Percentiles rank a stretch among this genome's conserved stretches.
Conservation (phyloP, 2,888 invertebrate genomes). For the Pterostichus madidus region DNA sequence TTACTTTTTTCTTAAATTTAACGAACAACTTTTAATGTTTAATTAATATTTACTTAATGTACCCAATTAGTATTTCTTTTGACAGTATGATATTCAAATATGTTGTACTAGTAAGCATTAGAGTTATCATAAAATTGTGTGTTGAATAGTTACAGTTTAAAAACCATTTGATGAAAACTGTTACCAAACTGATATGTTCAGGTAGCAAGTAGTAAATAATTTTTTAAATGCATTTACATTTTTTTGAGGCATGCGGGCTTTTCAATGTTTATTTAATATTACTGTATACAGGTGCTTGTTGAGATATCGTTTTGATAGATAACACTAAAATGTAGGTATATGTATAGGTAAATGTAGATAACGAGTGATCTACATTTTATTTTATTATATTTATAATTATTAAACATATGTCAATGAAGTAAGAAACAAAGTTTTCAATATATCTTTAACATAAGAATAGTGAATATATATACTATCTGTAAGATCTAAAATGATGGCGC, state of each 20-base stretch:
- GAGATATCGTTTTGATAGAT: constrained; percentile 28
- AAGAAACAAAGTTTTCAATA: background rate
- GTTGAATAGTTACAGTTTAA: too few species aligned
- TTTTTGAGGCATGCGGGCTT: background rate
- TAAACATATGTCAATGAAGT: background rate
- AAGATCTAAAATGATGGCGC: too few species aligned
- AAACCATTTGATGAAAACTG: too few species aligned
- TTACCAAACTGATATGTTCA: too few species aligned
- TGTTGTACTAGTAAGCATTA: too few species aligned
- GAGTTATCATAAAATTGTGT: too few species aligned
- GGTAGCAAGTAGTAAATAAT: too few species aligned
- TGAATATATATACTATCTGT: too few species aligned
- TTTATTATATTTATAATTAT: constrained; percentile 3
- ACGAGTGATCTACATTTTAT: background rate
- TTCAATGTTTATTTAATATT: background rate
- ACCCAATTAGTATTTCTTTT: too few species aligned
- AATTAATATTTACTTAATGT: too few species aligned
- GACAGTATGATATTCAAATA: too few species aligned
- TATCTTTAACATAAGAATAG: too few species aligned
- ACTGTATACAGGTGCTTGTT: background rate
- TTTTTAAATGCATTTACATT: background rate
- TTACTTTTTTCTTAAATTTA: background rate
- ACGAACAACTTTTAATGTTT: background rate
- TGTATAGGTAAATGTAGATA: background rate
- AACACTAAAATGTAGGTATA: constrained; percentile 13